Evolutionary conservation across 2,888 invertebrate genomes (phyloP).

Genomic region (Agonopterix alstromeriana): DNA sequence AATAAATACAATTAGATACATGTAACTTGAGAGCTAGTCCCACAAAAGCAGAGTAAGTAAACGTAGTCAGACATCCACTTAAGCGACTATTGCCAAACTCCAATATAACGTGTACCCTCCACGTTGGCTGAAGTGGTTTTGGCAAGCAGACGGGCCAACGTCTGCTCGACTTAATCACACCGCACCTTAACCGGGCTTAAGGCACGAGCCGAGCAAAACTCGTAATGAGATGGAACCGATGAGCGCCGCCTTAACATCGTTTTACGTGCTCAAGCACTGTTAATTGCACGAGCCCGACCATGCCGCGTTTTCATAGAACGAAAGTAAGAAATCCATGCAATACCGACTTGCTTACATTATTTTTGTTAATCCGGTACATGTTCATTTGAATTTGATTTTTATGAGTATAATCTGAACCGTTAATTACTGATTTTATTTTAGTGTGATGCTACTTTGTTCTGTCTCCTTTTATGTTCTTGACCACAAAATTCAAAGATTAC

Average conservation of each 20-base stretch:
- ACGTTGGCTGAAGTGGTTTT: slow-evolving; percentile 61
- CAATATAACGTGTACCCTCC: slow-evolving; percentile 41
- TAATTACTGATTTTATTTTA: too few species aligned
- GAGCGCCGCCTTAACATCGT: slow-evolving; percentile 44
- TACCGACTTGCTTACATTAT: too few species aligned
- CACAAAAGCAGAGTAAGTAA: slow-evolving; percentile 32
- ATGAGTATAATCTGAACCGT: too few species aligned
- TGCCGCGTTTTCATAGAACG: slow-evolving; percentile 16
- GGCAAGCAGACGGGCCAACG: slow-evolving; percentile 55
- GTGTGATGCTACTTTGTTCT: too few species aligned
- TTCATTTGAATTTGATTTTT: too few species aligned
- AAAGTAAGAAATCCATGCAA: neutral
- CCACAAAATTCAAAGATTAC: too few species aligned
- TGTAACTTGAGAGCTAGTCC: slow-evolving; percentile 17
- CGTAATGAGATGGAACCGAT: slow-evolving; percentile 61
- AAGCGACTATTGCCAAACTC: slow-evolving; percentile 51
- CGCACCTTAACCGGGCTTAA: slow-evolving; percentile 56
- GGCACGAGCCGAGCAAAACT: slow-evolving; percentile 44
- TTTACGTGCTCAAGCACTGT: slow-evolving; percentile 47
- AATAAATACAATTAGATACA: slow-evolving; percentile 20
- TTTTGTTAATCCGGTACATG: too few species aligned
- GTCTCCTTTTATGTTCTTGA: too few species aligned
- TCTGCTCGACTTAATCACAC: slow-evolving; percentile 61
- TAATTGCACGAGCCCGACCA: slow-evolving; percentile 24
- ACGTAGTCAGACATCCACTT: slow-evolving; percentile 34